phyloP scores from a whole-genome alignment of 37 sponge, comb jelly and placozoan genomes.

The Cliona cf. orientalis region DNA sequence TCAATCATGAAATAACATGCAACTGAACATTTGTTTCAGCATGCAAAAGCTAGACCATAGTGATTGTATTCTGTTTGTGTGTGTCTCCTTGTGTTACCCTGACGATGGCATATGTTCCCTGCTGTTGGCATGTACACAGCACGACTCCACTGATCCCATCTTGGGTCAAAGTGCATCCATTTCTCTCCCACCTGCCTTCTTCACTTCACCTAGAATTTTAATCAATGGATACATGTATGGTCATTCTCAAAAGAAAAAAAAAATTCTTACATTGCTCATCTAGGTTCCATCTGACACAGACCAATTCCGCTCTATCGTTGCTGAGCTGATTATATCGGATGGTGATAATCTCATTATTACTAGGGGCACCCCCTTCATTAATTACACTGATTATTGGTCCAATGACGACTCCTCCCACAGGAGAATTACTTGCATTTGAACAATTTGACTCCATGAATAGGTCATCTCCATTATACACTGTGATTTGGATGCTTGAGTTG shows the following conservation, averaged over 20 bases:
- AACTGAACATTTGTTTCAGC: no score
- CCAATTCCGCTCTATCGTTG: neutral
- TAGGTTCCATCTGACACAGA: conserved; percentile 34
- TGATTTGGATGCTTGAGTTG: neutral
- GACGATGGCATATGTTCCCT: conserved; percentile 14
- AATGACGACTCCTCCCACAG: conserved; percentile 5
- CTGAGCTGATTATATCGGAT: conserved; percentile 17
- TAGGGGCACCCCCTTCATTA: neutral
- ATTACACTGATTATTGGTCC: conserved; percentile 36
- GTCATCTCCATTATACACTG: conserved; percentile 14
- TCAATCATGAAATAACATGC: no score
- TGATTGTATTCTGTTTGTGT: no score
- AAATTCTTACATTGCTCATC: neutral
- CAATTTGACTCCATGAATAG: conserved; percentile 6
- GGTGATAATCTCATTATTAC: conserved; percentile 3
- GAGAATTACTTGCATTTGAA: neutral
- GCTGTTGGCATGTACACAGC: conserved; percentile 4
- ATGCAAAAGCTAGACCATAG: no score
- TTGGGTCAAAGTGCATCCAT: neutral
- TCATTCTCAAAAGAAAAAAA: no score
- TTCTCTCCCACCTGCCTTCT: conserved; percentile 23
- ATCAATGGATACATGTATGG: no score
- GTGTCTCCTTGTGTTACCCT: no score
- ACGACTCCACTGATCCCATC: neutral
- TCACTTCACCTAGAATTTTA: no score